phyloP scores from a whole-genome alignment of 1,140 invertebrate genomes.

The Drosophila pandora region DNA sequence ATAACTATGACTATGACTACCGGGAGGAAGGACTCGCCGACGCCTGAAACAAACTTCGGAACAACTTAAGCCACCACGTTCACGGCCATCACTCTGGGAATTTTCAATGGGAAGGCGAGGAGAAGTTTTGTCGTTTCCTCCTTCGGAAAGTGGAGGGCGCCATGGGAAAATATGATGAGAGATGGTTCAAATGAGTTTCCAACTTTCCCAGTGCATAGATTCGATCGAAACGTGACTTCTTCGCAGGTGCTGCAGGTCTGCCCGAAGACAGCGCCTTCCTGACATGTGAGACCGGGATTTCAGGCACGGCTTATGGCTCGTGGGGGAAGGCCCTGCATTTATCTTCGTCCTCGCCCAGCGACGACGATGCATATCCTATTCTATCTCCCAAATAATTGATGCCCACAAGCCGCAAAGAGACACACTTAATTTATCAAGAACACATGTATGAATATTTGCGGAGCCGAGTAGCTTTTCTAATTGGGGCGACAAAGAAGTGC shows the following conservation, averaged over 20 bases:
- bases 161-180: slow-evolving; percentile 14
- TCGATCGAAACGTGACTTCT: slow-evolving; percentile 52
- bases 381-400: slow-evolving; percentile 30
- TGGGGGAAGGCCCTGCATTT: slow-evolving; percentile 17
- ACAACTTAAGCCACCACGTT: slow-evolving; percentile 38
- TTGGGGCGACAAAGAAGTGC: slow-evolving; percentile 1
- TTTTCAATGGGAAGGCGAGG: slow-evolving; percentile 6
- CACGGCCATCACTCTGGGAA: slow-evolving; percentile 17
- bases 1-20: slow-evolving; percentile 4
- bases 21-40: slow-evolving; percentile 4
- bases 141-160: neutral
- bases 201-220: slow-evolving; percentile 32
- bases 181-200: slow-evolving; percentile 35
- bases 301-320: neutral
- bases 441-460: slow-evolving; percentile 29
- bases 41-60: slow-evolving; percentile 23
- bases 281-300: slow-evolving; percentile 33
- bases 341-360: slow-evolving; percentile 10
- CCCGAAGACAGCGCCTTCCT: slow-evolving; percentile 13
- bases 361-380: neutral
- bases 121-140: neutral
- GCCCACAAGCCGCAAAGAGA: slow-evolving; percentile 27
- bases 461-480: slow-evolving; percentile 13
- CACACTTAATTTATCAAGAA: slow-evolving; percentile 36
- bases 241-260: slow-evolving; percentile 8